Percentiles rank a stretch among this genome's conserved stretches.
Conservation (phyloP, 2,797 vertebrate genomes). For the Zenarchopterus dispar region DNA sequence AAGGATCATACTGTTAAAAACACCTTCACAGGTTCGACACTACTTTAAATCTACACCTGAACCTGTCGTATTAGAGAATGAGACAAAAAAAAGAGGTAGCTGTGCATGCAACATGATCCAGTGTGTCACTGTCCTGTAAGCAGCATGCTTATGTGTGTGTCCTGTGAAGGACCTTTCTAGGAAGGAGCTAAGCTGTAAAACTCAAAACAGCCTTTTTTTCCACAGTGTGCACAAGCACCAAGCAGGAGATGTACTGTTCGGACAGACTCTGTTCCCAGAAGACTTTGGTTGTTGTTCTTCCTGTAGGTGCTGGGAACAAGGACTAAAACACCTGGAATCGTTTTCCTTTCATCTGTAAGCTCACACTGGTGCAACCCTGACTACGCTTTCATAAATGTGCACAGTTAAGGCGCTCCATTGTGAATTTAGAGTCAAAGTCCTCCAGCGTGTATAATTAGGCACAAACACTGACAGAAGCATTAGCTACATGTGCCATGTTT, state of each 20-base stretch:
- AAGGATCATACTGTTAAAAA: neutral
- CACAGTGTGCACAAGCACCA: slow-evolving; percentile 50
- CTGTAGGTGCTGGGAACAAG: slow-evolving; percentile 1
- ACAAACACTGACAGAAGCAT: slow-evolving; percentile 72
- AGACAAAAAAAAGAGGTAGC: slow-evolving; percentile 32
- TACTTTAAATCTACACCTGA: slow-evolving; percentile 7
- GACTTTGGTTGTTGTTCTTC: slow-evolving; percentile 19
- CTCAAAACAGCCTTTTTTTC: slow-evolving; percentile 53
- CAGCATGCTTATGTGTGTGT: slow-evolving; percentile 1
- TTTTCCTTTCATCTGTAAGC: neutral
- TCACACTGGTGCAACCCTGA: slow-evolving; percentile 18
- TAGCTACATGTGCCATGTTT: slow-evolving; percentile 69
- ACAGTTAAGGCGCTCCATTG: slow-evolving; percentile 51
- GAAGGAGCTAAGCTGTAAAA: slow-evolving; percentile 49
- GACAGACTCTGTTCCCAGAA: slow-evolving; percentile 24
- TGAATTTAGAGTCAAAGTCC: slow-evolving; percentile 67
- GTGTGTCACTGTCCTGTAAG: slow-evolving; percentile 21
- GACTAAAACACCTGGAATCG: neutral
- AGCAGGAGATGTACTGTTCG: slow-evolving; percentile 39
- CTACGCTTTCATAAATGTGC: slow-evolving; percentile 35
- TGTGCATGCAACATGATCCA: slow-evolving; percentile 46
- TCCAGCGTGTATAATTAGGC: slow-evolving; percentile 69
- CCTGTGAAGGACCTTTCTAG: slow-evolving; percentile 38
- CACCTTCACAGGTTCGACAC: slow-evolving; percentile 4
- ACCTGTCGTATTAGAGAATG: slow-evolving; percentile 16